Percentiles rank a stretch among this genome's conserved stretches.
Conservation (phyloP, 1,140 invertebrate genomes). For the Anastrepha ludens region DNA sequence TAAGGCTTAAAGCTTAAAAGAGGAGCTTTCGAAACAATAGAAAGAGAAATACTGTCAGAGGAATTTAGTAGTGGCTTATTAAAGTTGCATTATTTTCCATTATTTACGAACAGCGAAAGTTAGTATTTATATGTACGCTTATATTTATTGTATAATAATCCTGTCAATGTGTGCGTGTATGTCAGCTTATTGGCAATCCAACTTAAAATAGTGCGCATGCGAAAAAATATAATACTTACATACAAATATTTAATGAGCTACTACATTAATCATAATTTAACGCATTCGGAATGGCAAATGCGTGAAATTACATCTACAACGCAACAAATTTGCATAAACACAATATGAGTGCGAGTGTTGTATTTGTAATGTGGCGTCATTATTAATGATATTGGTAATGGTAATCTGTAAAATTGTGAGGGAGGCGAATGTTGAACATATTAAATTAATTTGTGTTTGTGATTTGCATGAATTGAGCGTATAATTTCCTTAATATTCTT, state of each 20-base stretch:
- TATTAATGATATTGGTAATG: slow-evolving; percentile 35
- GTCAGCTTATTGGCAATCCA: no score
- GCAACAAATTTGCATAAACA: slow-evolving; percentile 2
- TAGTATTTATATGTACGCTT: no score
- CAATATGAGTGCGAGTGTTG: background rate
- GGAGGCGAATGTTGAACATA: slow-evolving; percentile 26
- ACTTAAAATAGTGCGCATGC: no score
- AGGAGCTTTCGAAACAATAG: no score
- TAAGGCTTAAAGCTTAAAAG: no score
- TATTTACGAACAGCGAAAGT: no score
- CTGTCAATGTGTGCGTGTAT: no score
- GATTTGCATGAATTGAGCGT: slow-evolving; percentile 51
- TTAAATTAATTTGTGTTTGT: slow-evolving; percentile 52
- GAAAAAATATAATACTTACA: background rate
- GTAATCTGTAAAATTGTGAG: slow-evolving; percentile 32
- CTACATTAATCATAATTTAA: slow-evolving; percentile 39
- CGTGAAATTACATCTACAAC: background rate
- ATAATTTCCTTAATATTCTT: slow-evolving; percentile 50
- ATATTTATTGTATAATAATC: no score
- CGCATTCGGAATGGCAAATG: background rate
- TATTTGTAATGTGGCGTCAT: background rate
- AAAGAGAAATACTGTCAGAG: no score
- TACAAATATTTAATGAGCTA: slow-evolving; percentile 6
- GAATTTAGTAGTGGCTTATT: no score
- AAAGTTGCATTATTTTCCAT: no score